Conservation (phyloP, 2,113 vertebrate species). For the Anser brachyrhynchus region DNA sequence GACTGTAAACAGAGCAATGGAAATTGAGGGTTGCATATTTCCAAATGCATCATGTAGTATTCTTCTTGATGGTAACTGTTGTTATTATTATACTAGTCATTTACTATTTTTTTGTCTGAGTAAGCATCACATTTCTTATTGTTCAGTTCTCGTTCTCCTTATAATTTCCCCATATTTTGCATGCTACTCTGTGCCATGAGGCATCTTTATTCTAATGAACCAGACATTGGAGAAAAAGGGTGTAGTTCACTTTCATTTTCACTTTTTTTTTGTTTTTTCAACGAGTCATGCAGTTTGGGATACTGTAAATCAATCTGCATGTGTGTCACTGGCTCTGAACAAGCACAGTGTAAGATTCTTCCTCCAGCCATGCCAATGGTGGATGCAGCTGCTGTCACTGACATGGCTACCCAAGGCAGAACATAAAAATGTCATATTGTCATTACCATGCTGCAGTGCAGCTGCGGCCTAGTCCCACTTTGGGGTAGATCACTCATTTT, state of each 20-base stretch:
- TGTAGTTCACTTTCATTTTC: neutral
- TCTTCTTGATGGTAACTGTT: neutral
- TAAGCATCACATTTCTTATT: neutral
- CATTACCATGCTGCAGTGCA: neutral
- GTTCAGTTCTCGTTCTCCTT: neutral
- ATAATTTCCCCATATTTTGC: neutral
- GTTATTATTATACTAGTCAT: neutral
- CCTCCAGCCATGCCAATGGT: neutral
- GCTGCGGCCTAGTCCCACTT: neutral
- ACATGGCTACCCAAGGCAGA: neutral
- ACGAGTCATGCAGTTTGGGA: neutral
- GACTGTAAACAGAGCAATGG: neutral
- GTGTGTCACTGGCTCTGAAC: neutral
- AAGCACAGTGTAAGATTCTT: neutral
- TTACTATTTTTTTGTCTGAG: neutral
- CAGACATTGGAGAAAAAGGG: neutral
- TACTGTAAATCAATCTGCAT: neutral
- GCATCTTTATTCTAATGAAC: neutral
- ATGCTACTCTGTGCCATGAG: neutral
- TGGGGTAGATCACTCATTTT: neutral
- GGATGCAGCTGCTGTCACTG: neutral
- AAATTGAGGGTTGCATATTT: neutral
- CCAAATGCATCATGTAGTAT: neutral
- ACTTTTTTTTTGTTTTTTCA: neutral
- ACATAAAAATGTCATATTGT: neutral